Base-by-base conservation (phyloP, 92 coral and sea anemone species). In the Porites evermanni region DNA sequence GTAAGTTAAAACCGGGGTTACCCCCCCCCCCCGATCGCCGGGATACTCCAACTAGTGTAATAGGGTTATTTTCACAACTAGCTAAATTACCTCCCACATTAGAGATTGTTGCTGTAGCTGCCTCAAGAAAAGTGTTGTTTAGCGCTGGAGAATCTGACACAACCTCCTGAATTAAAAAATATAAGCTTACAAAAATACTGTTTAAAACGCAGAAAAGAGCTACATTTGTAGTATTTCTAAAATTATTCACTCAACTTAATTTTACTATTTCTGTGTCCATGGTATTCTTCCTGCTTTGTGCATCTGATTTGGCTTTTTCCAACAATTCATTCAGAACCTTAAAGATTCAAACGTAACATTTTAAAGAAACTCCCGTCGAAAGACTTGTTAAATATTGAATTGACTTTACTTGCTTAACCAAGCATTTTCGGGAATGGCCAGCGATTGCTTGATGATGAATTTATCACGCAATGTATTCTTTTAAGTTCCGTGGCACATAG, bases 281-380 rank as follows among this genome's bases (percentile, higher is more conserved):
- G 69, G 69, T 64, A 64, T 13, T 64, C 20, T 64, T 64, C 17
- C 69, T 64, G 69, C 69, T 64, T 64, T 64, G 69, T 12, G 69
- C 69, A 64, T 64, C 69, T 64, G 69, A 64, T 64, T 2, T 64
- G 69, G 69, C 17, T 16, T 23, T 64, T 64, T n/a, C 69, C 69
- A 64, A 64, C 69, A 64, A 64, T 64, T 64, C 72, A 67, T 67
- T 67, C 72, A 67, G 47, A 44, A 67, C 72, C 72, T 67, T 67
- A 67, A 44, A 67, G 72, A 67, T 67, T 67, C 72, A 44, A 67
- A 67, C 72, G 72, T 67, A 67, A n/a, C 26, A 67, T 67, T 67
- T 67, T 67, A 21, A 67, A 67, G 72, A 67, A 19, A 19, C 72
- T 67, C 72, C 72, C 72, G 12, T 67, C 72, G 72, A 67, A 67